Conservation (phyloP, 2,113 vertebrate species). For the Grantiella picta region DNA sequence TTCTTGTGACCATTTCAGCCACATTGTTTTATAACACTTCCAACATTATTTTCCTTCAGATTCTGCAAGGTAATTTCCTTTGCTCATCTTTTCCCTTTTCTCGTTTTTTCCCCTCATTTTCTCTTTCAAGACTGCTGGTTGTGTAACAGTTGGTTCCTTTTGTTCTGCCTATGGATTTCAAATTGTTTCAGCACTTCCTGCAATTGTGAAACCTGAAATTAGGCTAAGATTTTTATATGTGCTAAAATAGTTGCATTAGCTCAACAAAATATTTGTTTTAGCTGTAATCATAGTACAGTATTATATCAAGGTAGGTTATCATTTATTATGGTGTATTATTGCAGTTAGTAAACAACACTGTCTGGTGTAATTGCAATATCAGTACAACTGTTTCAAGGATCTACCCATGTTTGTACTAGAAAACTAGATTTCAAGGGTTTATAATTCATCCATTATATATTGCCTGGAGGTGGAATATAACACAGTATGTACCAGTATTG, state of each 20-base stretch:
- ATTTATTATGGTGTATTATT: not conserved
- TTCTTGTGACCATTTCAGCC: not conserved
- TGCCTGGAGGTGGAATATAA: slow-evolving; percentile 29
- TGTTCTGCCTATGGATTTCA: not conserved
- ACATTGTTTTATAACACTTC: not conserved
- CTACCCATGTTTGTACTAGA: slow-evolving; percentile 29
- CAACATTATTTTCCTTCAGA: not conserved
- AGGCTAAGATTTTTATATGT: not conserved
- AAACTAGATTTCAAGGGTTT: slow-evolving; percentile 27
- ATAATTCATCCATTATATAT: not conserved
- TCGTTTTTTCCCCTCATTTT: not conserved
- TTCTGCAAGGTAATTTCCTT: not conserved
- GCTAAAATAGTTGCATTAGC: not conserved
- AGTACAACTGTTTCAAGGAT: not conserved
- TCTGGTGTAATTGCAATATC: not conserved
- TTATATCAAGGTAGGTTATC: not conserved
- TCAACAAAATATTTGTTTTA: slow-evolving; percentile 35
- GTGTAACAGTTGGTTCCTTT: not conserved
- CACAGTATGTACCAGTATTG: not conserved
- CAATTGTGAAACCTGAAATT: not conserved
- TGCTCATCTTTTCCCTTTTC: not conserved
- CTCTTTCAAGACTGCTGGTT: not conserved
- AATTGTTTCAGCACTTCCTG: slow-evolving; percentile 1
- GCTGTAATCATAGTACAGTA: not conserved
- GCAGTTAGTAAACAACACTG: slow-evolving; percentile 28